These are phyloP conservation scores for Brachypteracias leptosomus DNA, from an alignment of 2,113 vertebrate species.

Conservation along the genomic window DNA sequence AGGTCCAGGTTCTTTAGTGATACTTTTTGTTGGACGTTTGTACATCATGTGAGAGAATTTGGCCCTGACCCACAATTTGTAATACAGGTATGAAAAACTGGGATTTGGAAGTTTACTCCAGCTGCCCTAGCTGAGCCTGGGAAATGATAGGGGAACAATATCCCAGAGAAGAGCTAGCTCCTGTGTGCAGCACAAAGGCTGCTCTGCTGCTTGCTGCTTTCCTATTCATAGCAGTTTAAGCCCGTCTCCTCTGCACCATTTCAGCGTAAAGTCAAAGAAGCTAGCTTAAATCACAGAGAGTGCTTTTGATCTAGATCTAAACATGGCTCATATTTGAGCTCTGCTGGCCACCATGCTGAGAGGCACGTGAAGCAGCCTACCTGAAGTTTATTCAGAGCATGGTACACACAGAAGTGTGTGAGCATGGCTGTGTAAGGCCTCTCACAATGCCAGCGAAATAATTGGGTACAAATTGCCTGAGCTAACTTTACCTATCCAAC, in stretches of 20 bases:
- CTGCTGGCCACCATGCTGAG: background rate
- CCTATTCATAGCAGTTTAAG: background rate
- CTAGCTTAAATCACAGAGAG: background rate
- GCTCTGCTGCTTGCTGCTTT: background rate
- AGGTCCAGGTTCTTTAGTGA: background rate
- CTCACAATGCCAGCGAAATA: background rate
- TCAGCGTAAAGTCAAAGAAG: background rate
- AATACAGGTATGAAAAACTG: background rate
- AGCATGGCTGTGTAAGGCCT: background rate
- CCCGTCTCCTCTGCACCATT: background rate
- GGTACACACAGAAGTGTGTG: background rate
- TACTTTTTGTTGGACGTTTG: background rate
- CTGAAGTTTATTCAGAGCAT: background rate
- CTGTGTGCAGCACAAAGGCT: background rate
- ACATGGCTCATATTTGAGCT: background rate
- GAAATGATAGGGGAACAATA: background rate
- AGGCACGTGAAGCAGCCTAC: background rate
- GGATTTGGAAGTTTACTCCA: background rate
- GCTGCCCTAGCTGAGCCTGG: background rate
- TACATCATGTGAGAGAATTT: rapidly evolving
- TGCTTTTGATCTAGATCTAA: background rate
- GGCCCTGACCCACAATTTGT: background rate
- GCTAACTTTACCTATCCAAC: background rate
- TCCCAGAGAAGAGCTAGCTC: background rate
- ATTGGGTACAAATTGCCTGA: background rate